A percentile compares a stretch with the other conserved stretches of the same genome.
These are phyloP conservation scores for Caenorhabditis japonica DNA, from an alignment of 2,888 invertebrate species.

Conservation along the genomic window DNA sequence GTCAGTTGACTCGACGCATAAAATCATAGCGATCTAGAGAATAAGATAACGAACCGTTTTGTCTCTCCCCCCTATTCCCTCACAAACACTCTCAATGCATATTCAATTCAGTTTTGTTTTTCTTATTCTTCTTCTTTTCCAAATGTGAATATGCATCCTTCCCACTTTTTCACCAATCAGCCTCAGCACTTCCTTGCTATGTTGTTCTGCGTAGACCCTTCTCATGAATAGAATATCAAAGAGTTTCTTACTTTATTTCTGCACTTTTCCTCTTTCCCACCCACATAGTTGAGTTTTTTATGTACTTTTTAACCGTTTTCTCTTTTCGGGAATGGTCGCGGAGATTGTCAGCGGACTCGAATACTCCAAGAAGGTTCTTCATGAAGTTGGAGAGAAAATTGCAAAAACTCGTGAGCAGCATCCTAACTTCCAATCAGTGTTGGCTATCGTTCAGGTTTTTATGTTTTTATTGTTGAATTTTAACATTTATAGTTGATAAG, in stretches of 20 bases:
- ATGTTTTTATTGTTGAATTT: no score
- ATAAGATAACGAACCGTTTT: constrained; percentile 39
- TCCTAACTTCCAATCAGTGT: constrained; percentile 83
- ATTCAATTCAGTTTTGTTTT: constrained; percentile 26
- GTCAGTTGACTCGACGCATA: constrained; percentile 38
- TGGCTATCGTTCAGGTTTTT: constrained; percentile 86
- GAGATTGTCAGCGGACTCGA: constrained; percentile 75
- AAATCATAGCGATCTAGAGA: constrained; percentile 49
- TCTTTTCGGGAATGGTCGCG: constrained; percentile 63
- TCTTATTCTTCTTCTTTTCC: not conserved
- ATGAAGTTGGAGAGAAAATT: constrained; percentile 82
- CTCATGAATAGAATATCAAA: constrained; percentile 48
- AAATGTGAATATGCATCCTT: constrained; percentile 48
- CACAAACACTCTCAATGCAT: constrained; percentile 35
- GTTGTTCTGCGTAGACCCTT: constrained; percentile 18
- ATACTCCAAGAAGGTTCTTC: constrained; percentile 81
- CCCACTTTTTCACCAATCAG: constrained; percentile 39
- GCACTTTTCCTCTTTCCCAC: constrained; percentile 1
- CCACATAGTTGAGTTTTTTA: constrained; percentile 15
- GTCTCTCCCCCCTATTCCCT: constrained; percentile 5
- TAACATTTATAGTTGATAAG: constrained; percentile 16
- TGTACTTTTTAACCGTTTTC: constrained; percentile 2
- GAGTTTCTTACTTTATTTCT: constrained; percentile 6
- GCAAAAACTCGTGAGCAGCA: constrained; percentile 78
- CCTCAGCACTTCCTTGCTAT: not conserved